Conservation (phyloP, 2,888 invertebrate genomes). For the Sialis fuliginosa region DNA sequence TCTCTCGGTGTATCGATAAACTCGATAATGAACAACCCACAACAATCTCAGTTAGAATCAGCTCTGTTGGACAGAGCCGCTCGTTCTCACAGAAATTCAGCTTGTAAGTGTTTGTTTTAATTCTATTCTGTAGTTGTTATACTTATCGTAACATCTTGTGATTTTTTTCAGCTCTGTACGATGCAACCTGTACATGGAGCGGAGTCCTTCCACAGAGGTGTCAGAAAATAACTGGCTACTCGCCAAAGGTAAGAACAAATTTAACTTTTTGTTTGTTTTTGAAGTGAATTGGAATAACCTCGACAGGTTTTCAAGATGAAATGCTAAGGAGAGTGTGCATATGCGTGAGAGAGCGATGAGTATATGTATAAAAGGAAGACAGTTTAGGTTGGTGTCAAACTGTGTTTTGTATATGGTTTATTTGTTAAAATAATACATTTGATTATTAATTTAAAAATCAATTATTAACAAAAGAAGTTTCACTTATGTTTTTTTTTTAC, state of each 20-base stretch:
- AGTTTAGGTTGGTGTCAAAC: no score
- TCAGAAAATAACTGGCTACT: slow-evolving; percentile 61
- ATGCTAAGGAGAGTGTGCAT: no score
- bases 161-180: slow-evolving; percentile 32
- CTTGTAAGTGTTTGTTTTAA: slow-evolving; percentile 28
- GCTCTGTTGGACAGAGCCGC: slow-evolving; percentile 40
- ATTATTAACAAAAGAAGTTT: no score
- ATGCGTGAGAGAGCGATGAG: no score
- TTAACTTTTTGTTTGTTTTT: background rate
- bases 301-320: no score
- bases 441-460: no score
- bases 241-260: slow-evolving; percentile 54
- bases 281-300: background rate
- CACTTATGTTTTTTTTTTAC: no score
- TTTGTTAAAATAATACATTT: no score
- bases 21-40: background rate
- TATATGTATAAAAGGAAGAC: no score
- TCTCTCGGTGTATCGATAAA: background rate
- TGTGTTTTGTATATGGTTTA: no score
- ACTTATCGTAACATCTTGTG: no score
- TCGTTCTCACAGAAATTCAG: slow-evolving; percentile 44
- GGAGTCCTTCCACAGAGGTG: slow-evolving; percentile 64
- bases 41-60: slow-evolving; percentile 1
- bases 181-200: slow-evolving; percentile 73
- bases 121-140: no score